Base-by-base conservation (phyloP, 2,888 invertebrate genomes). In the Mesochorus sp. region DNA sequence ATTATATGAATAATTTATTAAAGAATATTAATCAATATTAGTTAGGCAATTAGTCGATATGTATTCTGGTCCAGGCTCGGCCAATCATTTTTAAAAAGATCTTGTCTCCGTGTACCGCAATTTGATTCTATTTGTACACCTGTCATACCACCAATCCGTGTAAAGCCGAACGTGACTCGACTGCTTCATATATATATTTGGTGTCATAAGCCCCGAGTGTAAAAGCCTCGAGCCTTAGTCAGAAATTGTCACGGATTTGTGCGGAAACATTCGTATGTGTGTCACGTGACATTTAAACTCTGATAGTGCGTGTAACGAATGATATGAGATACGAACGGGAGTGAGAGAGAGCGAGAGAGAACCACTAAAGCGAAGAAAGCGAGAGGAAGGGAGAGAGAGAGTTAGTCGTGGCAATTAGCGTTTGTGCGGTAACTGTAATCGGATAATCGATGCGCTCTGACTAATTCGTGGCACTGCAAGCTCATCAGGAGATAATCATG, bases 401-500 rank as follows among this genome's bases (percentile, higher is more conserved):
- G 12, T 49, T 2, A 47, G 17, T 14, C 6, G 39, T 24, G 17
- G 34, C 59, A 76, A 71, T 76, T 76, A 55, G 51, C 6, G 6
- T 42, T 64, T 39, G 42, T 34, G 37, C 51, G 59, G n/a, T 39
- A 42, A 59, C 67, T 53, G n/a, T n/a, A 67, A 71, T 71, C 34
- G 59, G 17, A 71, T 66, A 61, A 66, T 71, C 66, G 66, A 76
- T 76, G 12, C 21, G 51, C 42, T 37, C 44, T 24, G 31, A 44
- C 49, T 34, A 59, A 59, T 71, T 66, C 44, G 47, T 61, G 53
- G 21, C 31, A 24, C 31, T 14, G 31, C 37, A 70, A 61, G 21
- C 47, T 42, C 49, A 31, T 10, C 5, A 28, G 17, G 24, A 37
- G 68, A 68, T 47, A 34, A 37, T 42, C 67, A 37, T 55, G 53